Evolutionary conservation across 2,888 invertebrate species (phyloP), one percentile per base, ranked within the genome.

Genomic region (Zhuqinia jingwanae): DNA sequence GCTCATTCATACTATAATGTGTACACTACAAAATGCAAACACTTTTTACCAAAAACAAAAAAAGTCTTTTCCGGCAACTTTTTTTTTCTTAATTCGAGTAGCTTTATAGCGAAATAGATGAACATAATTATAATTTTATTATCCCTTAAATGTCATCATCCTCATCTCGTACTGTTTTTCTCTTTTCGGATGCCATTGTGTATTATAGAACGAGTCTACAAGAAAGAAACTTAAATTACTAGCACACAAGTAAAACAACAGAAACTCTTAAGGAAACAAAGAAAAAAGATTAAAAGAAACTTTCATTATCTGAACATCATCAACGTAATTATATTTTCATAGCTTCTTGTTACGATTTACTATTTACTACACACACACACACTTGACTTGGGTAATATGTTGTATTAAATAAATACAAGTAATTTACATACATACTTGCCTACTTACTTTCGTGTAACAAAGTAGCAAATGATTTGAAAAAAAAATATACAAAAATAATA

Each of bases 91-190:
- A n/a, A n/a, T n/a, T n/a, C n/a, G n/a, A n/a, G n/a, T n/a, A n/a
- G 58, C 58, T 27, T 25, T 27, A n/a, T 30, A 60, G 60, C n/a
- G 1, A 60, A n/a, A 15, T 50, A 50, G n/a, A 50, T 36, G 36
- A 36, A 6, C 22, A 60, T 60, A 22, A 60, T 27, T 60, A 60
- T 13, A 27, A 60, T 60, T 27, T 27, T 30, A 60, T 60, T 60
- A 30, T 60, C 60, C 30, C 30, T 60, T 27, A 60, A 60, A 60
- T 60, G 60, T 30, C 60, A 60, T 60, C 60, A 60, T 60, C n/a
- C 8, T 20, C 5, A 17, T 53, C 53, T n/a, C n/a, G n/a, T n/a
- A n/a, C 53, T 22, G 1, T 10, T 10, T 10, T 58, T 6, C 58
- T 22, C 13, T 58, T 22, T 58, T 53, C 53, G n/a, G n/a, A n/a